A percentile compares a stretch with the other conserved stretches of the same genome.
Evolutionary conservation across 2,113 vertebrate species (phyloP).

Genomic region (Pimephales promelas): DNA sequence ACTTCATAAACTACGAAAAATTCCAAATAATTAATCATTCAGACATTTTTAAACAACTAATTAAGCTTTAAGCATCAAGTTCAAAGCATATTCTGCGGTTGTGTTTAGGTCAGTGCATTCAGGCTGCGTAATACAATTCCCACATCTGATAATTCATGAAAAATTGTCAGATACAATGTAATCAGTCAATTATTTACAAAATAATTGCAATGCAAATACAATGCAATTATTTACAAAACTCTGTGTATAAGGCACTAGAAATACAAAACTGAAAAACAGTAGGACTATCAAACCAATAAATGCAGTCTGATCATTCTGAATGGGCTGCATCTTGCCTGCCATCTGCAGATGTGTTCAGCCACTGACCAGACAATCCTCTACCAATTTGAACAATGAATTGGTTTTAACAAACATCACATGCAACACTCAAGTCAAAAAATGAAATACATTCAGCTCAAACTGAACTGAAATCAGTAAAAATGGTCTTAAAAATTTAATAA

Average conservation of each 20-base stretch:
- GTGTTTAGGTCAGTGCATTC: neutral
- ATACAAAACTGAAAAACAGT: neutral
- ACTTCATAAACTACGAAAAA: neutral
- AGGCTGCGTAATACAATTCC: neutral
- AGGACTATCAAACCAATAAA: neutral
- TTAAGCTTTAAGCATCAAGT: neutral
- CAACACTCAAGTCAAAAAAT: neutral
- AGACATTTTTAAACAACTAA: constrained; percentile 8
- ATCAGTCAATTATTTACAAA: neutral
- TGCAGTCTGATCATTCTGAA: neutral
- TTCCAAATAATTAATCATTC: neutral
- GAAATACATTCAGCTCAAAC: neutral
- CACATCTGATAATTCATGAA: neutral
- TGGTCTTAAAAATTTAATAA: neutral
- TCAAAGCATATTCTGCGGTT: neutral
- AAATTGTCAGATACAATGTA: neutral
- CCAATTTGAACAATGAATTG: neutral
- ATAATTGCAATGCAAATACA: no score
- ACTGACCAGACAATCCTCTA: neutral
- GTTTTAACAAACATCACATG: neutral
- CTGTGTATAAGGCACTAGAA: neutral
- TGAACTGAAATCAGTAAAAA: neutral
- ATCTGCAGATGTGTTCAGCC: constrained; percentile 17
- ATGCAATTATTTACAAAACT: neutral
- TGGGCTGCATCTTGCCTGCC: neutral